Base-by-base conservation (phyloP, 1,140 invertebrate species). In the Plodia interpunctella region DNA sequence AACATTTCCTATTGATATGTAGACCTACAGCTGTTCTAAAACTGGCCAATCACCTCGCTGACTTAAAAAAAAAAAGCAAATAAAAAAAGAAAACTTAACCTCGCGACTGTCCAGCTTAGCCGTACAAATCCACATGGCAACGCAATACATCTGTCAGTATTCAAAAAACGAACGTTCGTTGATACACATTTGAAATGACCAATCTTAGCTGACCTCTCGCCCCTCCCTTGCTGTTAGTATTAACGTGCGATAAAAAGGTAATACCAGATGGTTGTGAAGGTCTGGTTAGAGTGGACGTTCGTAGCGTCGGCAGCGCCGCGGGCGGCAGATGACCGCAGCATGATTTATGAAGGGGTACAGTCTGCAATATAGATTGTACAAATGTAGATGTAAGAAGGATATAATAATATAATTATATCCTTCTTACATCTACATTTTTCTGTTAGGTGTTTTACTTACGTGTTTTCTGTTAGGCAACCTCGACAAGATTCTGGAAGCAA, bases 101-200 rank as follows among this genome's bases (percentile, higher is more conserved):
- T 10, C n/a, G 2, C n/a, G 13, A 15, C 38, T 44, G 38, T 44
- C 38, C 38, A 17, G 38, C 13, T 44, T 10, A 44, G 15, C 38
- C 38, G 38, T 44, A 44, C 38, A 44, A 44, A 32, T 44, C 66
- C 81, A 87, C 82, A 87, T 87, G 82, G 80, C 76, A 79, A 81
- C 79, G 70, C 72, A 70, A 25, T 80, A 73, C 84, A 87, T 84
- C 84, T 87, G 84, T 87, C 84, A 84, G 72, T 53, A 80, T 79
- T 77, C 68, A 75, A 81, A 86, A 86, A 84, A 85, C 68, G 71
- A 80, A 82, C 63, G 51, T 69, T 68, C 75, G 80, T 76, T 82
- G 82, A 79, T 87, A 84, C 78, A 86, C 78, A 79, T 83, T 71
- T 79, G 74, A 62, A 74, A 74, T 25, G 51, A 8, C 56, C 53